Base-by-base conservation (phyloP, 2,888 invertebrate species). In the Rhagophthalmus giganteus region DNA sequence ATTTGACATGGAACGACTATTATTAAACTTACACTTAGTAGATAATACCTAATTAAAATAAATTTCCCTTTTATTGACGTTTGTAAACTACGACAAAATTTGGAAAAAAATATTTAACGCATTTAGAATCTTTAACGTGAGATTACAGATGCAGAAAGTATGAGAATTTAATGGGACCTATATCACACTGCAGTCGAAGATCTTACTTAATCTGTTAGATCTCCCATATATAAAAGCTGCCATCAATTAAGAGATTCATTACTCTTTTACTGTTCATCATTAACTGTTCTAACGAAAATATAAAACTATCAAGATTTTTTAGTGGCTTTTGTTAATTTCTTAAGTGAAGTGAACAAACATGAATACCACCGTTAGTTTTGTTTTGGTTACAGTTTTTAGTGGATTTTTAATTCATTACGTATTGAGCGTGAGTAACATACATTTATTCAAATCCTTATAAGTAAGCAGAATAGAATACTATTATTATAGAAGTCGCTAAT, bases 371-470 rank as follows among this genome's bases (percentile, higher is more conserved):
- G 6, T 31, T 33, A 39, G 41, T 25, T 31, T 14, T 7, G 33
- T 38, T 8, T 10, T 67, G 39, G 47, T 63, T 27, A 47, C 63
- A 5, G 55, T 67, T 46, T 44, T 69, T 42, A 63, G 60, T 65
- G 71, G 71, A 68, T 68, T 67, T 66, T 48, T 67, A 44, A 55
- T 70, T 44, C 64, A 67, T 50, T 53, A 61, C 31, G 69, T 66
- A 44, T 47, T 65, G 15, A 63, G 68, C 59, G 72, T 72, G 64
- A 71, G 72, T 71, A 57, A 5, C 5, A 9, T n/a, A 16, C 9
- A 16, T 16, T 9, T 10, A 9, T 20, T n/a, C n/a, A n/a, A n/a
- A n/a, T n/a, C n/a, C n/a, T n/a, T n/a, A n/a, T n/a, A n/a, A n/a
- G n/a, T n/a, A n/a, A n/a, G n/a, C n/a, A n/a, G n/a, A n/a, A n/a